Base-by-base conservation (phyloP, 53 echinoderm and acorn worm genomes). In the Zoroaster sp. region DNA sequence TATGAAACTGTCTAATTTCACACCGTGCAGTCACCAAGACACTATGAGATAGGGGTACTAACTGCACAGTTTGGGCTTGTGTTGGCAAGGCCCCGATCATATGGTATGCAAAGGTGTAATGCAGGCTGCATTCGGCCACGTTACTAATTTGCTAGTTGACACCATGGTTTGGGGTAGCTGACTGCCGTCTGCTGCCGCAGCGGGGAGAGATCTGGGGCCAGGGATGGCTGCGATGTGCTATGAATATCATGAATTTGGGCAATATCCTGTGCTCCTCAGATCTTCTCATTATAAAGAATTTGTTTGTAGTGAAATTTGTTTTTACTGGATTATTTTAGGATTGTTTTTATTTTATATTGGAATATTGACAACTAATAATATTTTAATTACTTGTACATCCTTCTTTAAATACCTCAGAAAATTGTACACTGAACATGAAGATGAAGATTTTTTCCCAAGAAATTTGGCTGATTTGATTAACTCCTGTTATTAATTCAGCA, bases 111-210 rank as follows among this genome's bases (percentile, higher is more conserved):
- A 31, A 18, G 66, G 44, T 42, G 66, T 45, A 40, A 28, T 40
- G 82, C 42, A 32, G 30, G 43, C n/a, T n/a, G n/a, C 33, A 43
- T 44, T n/a, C 66, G 82, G 67, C 63, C 63, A 59, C 63, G 63
- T 59, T 59, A 68, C 82, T 82, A 82, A 82, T 82, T 82, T 82
- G 66, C 82, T 4, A 13, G 68, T 82, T 66, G 68, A 82, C 82
- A 67, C 82, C 82, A 38, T 40, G 45, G 55, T 21, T 2, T 5
- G 0, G 34, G 39, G 15, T 8, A 42, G 35, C 28, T 59, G 30
- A 51, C 12, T n/a, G 20, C 34, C 52, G 20, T 34, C 33, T 40
- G 66, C 17, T 41, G 40, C 4, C 1, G 10, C 1, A 18, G 7
- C 23, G 31, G 4, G 35, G 40, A 20, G 9, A 28, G 82, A 82